Evolutionary conservation across 1,140 invertebrate species (phyloP).

Genomic region (Pogonognathellus flavescens): DNA sequence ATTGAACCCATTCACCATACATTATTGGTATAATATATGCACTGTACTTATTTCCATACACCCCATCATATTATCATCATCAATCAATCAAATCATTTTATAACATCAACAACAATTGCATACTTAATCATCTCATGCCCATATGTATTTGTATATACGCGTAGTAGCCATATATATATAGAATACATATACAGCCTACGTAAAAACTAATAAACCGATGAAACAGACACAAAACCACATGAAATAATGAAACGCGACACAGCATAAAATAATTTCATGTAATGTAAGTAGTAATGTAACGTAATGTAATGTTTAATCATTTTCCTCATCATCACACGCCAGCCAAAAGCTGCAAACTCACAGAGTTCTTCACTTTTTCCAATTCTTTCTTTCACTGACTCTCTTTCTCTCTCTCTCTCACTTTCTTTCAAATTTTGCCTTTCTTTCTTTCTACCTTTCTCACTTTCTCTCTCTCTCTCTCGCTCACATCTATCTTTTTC

Average conservation of each 20-base stretch:
- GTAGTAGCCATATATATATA: neutral
- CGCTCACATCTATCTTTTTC: slow-evolving; percentile 19
- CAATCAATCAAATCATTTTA: slow-evolving; percentile 20
- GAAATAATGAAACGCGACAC: slow-evolving; percentile 11
- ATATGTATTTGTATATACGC: too few species aligned
- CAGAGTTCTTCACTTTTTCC: neutral
- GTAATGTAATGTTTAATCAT: slow-evolving; percentile 2
- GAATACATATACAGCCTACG: neutral
- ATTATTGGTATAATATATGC: slow-evolving; percentile 25
- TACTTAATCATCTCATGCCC: slow-evolving; percentile 23
- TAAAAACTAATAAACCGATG: slow-evolving; percentile 44
- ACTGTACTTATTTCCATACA: slow-evolving; percentile 33
- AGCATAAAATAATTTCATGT: slow-evolving; percentile 30
- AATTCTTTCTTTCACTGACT: neutral
- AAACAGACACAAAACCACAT: slow-evolving; percentile 4
- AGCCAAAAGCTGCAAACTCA: neutral
- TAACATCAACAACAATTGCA: neutral
- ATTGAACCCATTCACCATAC: slow-evolving; percentile 48
- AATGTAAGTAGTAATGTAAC: slow-evolving; percentile 45
- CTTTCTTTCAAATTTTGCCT: neutral
- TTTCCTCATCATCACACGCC: slow-evolving; percentile 23
- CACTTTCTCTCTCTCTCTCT: slow-evolving; percentile 22
- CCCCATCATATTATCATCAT: neutral
- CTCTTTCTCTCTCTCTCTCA: neutral
- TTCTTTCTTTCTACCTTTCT: neutral